Percentiles rank a stretch among this genome's conserved stretches.
These are phyloP conservation scores for Cossypha dichroa DNA, from an alignment of 2,797 vertebrate genomes.

Conservation along the genomic window DNA sequence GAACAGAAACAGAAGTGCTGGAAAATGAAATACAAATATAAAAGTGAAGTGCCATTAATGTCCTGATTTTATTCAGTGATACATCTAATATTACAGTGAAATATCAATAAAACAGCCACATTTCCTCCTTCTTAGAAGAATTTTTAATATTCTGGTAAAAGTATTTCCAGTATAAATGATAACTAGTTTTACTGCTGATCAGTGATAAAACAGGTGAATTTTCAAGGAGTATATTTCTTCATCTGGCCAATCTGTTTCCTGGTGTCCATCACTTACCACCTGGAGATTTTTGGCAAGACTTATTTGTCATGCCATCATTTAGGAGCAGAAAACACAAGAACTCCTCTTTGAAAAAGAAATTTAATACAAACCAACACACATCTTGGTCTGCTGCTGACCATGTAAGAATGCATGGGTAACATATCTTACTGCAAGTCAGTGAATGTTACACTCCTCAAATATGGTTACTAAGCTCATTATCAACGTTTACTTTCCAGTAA, in stretches of 20 bases:
- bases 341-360: background rate
- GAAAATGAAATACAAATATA: background rate
- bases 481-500: background rate
- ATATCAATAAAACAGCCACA: background rate
- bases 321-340: background rate
- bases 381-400: background rate
- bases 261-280: background rate
- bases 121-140: background rate
- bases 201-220: background rate
- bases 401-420: background rate
- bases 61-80: background rate
- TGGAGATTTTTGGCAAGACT: background rate
- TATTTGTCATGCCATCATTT: conserved; percentile 6
- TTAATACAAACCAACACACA: background rate
- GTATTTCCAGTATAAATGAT: background rate
- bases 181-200: background rate
- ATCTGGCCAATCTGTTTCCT: background rate
- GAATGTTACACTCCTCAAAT: background rate
- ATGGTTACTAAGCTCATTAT: background rate
- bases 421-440: background rate
- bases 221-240: background rate
- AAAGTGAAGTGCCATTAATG: background rate
- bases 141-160: background rate
- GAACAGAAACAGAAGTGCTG: conserved; percentile 13
- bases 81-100: background rate